These are phyloP conservation scores for Elmis aenea DNA, from an alignment of 2,888 invertebrate genomes.

Conservation along the genomic window DNA sequence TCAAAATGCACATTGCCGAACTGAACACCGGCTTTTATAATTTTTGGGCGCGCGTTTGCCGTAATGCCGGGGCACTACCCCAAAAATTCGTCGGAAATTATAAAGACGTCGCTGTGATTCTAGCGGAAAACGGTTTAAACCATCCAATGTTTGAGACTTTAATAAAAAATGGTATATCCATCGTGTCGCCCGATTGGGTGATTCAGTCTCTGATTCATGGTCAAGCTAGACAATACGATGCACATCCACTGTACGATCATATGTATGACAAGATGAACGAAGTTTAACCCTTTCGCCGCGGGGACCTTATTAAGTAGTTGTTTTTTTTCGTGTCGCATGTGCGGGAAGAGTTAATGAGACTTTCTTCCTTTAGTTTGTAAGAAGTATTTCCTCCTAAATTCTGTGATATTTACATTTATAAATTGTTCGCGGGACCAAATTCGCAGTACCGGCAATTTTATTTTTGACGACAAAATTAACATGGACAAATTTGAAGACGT, in stretches of 20 bases:
- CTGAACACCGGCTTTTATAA: conserved; percentile 51
- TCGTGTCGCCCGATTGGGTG: conserved; percentile 66
- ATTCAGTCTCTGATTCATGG: conserved; percentile 64
- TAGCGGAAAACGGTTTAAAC: conserved; percentile 61
- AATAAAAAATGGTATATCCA: conserved; percentile 54
- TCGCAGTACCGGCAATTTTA: too few relatives aligned
- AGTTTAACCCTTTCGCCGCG: too few relatives aligned
- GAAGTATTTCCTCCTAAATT: too few relatives aligned
- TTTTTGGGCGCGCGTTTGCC: conserved; percentile 60
- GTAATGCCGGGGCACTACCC: conserved; percentile 41
- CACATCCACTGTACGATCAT: conserved; percentile 12
- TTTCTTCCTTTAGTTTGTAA: too few relatives aligned
- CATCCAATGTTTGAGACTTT: conserved; percentile 52
- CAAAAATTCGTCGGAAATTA: conserved; percentile 10
- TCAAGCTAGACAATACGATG: conserved; percentile 30
- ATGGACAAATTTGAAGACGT: too few relatives aligned
- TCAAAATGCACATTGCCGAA: conserved; percentile 37
- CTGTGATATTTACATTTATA: too few relatives aligned
- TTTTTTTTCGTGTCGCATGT: too few relatives aligned
- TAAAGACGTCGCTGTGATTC: conserved; percentile 44
- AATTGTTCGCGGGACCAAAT: too few relatives aligned
- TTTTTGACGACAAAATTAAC: too few relatives aligned
- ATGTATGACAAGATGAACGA: conserved; percentile 9
- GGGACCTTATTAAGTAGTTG: too few relatives aligned
- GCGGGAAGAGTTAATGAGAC: too few relatives aligned